Base-by-base conservation (phyloP, 1,140 invertebrate species). In the Choristoneura fumiferana region DNA sequence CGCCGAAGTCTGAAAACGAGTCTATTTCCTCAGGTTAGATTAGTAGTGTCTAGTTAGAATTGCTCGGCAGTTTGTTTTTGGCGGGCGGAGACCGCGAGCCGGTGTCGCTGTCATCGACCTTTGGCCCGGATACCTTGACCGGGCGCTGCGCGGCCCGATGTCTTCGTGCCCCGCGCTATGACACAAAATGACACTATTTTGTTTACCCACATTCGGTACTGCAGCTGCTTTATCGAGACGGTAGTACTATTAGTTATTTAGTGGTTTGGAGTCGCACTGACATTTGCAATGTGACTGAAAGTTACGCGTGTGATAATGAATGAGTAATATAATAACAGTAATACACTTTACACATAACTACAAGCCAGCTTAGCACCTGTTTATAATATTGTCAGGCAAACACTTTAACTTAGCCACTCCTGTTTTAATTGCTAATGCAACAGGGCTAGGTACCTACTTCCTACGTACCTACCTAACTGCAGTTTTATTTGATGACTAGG, bases 1-100 rank as follows among this genome's bases (percentile, higher is more conserved):
- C 88, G 39, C 89, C 89, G 1, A 90, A 90, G 71, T 90, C 89
- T 5, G 89, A 90, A 73, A 90, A 90, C 60, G 89, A 89, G 68
- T 90, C 88, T 14, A 87, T 90, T 63, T 90, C 87, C 57, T 90
- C 88, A 90, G 88, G 88, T 90, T 67, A 85, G 84, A 61, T 65
- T 56, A 54, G 49, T 56, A 60, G 40, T 43, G 38, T 57, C 40
- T 57, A 40, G 38, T 45, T 57, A 45, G 56, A 45, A 34, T 40
- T 9, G 15, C 72, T 72, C 77, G 75, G 78, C 67, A 36, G 14
- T 35, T 36, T 63, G 45, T 73, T 63, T 35, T 56, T 58, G 62
- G 65, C 64, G 58, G 57, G 59, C 54, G 63, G 63, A 29, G 22
- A 6, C 38, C 45, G 58, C 61, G n/a, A n/a, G 22, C 22, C 22